Percentiles rank a stretch among this genome's conserved stretches.
Conservation (phyloP, 1,140 invertebrate genomes). For the Tetramorium simillimum region DNA sequence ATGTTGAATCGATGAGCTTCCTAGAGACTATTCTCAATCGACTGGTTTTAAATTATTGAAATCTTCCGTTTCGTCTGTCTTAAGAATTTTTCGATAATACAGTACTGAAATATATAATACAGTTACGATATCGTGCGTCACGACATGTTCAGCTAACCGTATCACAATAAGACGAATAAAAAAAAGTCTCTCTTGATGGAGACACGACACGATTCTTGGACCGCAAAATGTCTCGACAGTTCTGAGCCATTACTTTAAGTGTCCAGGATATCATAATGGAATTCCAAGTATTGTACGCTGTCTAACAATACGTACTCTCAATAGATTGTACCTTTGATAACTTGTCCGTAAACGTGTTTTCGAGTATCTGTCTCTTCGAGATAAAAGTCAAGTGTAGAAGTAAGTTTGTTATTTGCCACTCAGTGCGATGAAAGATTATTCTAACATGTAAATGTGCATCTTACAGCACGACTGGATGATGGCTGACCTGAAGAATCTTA, state of each 20-base stretch:
- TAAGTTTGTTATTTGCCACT: not conserved
- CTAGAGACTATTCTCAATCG: constrained; percentile 22
- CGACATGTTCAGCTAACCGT: constrained; percentile 7
- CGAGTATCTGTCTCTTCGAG: not conserved
- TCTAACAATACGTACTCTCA: not conserved
- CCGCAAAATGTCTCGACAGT: constrained; percentile 3
- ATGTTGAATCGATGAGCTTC: constrained; percentile 33
- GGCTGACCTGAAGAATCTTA: constrained; percentile 83
- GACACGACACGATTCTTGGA: constrained; percentile 16
- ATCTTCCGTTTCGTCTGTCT: not conserved
- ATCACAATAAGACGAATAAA: constrained; percentile 2
- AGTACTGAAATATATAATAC: not conserved
- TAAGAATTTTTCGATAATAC: constrained; percentile 9
- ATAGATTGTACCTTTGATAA: not conserved
- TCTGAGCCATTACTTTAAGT: constrained; percentile 33
- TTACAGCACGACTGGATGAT: constrained; percentile 78
- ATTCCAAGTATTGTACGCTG: constrained; percentile 7
- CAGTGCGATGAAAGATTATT: not conserved
- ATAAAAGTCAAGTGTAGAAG: not conserved
- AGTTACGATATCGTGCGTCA: not conserved
- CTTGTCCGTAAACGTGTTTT: not conserved
- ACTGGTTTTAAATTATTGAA: constrained; percentile 11
- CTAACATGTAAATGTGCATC: constrained; percentile 23
- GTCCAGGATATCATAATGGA: constrained; percentile 8
- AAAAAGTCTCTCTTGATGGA: not conserved